Evolutionary conservation across 2,888 invertebrate species (phyloP).

Genomic region (Lysandra coridon): DNA sequence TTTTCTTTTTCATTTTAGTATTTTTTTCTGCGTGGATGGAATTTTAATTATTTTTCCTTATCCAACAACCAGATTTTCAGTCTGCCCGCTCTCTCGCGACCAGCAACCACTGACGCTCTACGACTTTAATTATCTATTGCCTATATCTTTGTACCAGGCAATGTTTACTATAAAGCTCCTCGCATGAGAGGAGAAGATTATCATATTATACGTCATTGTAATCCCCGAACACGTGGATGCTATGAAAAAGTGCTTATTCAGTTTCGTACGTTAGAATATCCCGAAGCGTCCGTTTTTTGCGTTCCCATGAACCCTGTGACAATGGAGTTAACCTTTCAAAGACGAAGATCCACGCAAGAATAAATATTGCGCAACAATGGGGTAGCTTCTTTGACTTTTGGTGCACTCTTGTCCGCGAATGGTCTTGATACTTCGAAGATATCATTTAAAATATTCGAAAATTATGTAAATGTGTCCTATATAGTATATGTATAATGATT

Average conservation of each 20-base stretch:
- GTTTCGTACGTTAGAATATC: conserved; percentile 64
- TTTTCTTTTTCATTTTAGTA: too few species aligned
- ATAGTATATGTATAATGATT: too few species aligned
- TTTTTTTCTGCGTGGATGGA: too few species aligned
- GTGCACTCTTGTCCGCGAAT: conserved; percentile 43
- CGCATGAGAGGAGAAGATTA: conserved; percentile 65
- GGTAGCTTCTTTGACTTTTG: conserved; percentile 76
- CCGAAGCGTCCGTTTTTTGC: conserved; percentile 75
- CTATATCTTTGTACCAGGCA: neutral
- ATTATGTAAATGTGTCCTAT: too few species aligned
- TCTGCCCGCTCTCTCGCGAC: neutral
- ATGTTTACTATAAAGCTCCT: conserved; percentile 39
- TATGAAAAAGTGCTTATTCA: conserved; percentile 76
- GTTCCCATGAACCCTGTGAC: conserved; percentile 79
- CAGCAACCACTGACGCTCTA: too few species aligned
- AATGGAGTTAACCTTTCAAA: conserved; percentile 75
- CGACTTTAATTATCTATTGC: too few species aligned
- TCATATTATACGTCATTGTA: conserved; percentile 56
- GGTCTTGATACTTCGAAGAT: conserved; percentile 52
- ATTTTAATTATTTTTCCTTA: too few species aligned
- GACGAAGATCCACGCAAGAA: conserved; percentile 76
- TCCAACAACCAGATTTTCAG: neutral
- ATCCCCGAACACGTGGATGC: conserved; percentile 74
- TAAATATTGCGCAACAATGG: conserved; percentile 78
- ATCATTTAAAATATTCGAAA: neutral